A percentile compares a stretch with the other conserved stretches of the same genome.
phyloP scores from a whole-genome alignment of 2,113 vertebrate species.

The Paralichthys olivaceus region DNA sequence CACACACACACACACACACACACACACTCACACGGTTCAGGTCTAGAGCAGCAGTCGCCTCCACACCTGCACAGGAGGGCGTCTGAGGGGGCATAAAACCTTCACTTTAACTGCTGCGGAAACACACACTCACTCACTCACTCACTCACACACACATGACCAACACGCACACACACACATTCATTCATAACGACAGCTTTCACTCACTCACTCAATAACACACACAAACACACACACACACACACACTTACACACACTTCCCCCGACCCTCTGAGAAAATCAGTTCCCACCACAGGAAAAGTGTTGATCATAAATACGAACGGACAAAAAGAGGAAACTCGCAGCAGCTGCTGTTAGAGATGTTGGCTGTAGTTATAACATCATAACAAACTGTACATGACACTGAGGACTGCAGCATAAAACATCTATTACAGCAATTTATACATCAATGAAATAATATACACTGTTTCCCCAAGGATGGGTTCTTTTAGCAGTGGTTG shows the following conservation, averaged over 20 bases:
- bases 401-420: background rate
- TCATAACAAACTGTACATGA: background rate
- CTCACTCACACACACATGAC: slow-evolving; percentile 4
- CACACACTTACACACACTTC: background rate
- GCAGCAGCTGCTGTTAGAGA: background rate
- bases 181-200: slow-evolving; percentile 10
- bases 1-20: slow-evolving; percentile 4
- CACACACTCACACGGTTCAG: slow-evolving; percentile 29
- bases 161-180: background rate
- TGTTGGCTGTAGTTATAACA: background rate
- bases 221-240: background rate
- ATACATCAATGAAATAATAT: background rate
- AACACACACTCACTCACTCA: slow-evolving; percentile 44
- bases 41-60: slow-evolving; percentile 53
- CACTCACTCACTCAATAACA: slow-evolving; percentile 12
- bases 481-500: too few species aligned
- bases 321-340: slow-evolving; percentile 3
- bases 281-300: slow-evolving; percentile 6
- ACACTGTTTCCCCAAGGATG: too few species aligned
- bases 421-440: background rate
- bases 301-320: slow-evolving; percentile 7
- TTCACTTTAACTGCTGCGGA: slow-evolving; percentile 63
- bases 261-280: background rate
- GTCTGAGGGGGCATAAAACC: slow-evolving; percentile 58
- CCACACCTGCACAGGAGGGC: slow-evolving; percentile 73